Conservation (phyloP, 2,888 invertebrate species). For the Lymantria monacha region DNA sequence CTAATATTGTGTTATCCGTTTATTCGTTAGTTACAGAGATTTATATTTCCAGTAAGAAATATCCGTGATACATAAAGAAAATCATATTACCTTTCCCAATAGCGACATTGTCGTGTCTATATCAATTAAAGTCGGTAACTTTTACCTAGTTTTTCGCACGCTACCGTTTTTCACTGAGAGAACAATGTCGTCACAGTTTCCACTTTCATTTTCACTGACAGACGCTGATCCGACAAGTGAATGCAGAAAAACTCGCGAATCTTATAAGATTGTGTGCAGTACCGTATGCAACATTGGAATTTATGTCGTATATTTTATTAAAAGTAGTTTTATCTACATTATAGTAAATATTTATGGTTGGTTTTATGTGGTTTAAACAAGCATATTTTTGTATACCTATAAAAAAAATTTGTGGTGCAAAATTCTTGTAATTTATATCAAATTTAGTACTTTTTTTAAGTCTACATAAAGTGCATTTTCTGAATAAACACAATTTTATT, state of each 20-base stretch:
- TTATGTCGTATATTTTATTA: background rate
- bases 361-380: too few species aligned
- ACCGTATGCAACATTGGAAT: constrained; percentile 20
- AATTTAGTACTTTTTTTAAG: too few species aligned
- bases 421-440: too few species aligned
- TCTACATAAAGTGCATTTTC: too few species aligned
- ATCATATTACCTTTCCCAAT: background rate
- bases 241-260: constrained; percentile 48
- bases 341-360: too few species aligned
- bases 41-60: too few species aligned
- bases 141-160: constrained; percentile 54
- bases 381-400: too few species aligned
- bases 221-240: constrained; percentile 47
- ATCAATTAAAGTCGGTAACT: constrained; percentile 26
- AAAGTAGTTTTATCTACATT: background rate
- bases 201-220: constrained; percentile 76
- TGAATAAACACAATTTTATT: too few species aligned
- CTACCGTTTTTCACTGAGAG: constrained; percentile 58
- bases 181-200: constrained; percentile 77
- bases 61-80: too few species aligned
- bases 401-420: too few species aligned
- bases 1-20: too few species aligned
- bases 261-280: constrained; percentile 21
- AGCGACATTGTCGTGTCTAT: constrained; percentile 21
- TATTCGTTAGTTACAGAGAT: too few species aligned